These are phyloP conservation scores for Agrypnia vestita DNA, from an alignment of 1,140 invertebrate genomes.

Conservation along the genomic window DNA sequence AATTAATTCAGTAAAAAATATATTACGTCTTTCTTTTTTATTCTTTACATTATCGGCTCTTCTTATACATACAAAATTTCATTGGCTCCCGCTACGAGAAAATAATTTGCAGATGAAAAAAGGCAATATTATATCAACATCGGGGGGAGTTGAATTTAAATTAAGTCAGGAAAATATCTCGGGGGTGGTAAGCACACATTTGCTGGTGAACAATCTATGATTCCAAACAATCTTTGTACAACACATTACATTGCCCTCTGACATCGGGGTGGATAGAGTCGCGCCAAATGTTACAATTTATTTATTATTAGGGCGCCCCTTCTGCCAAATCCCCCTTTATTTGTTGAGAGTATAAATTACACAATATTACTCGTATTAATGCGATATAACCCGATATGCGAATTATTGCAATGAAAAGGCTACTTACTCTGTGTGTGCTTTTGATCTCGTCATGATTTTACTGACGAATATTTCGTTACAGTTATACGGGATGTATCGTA, in stretches of 20 bases:
- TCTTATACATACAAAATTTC: no score
- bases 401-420: conserved; percentile 26
- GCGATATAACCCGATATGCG: conserved; percentile 36
- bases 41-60: no score
- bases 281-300: conserved; percentile 46
- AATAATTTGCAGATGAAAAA: no score
- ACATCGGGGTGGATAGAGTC: conserved; percentile 1
- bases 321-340: conserved; percentile 21
- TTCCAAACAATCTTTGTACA: conserved; percentile 36
- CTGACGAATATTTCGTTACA: no score
- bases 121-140: neutral
- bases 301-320: conserved; percentile 40
- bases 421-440: neutral
- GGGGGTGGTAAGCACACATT: conserved; percentile 12
- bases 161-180: conserved; percentile 44
- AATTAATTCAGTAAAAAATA: no score
- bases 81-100: no score
- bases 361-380: conserved; percentile 49
- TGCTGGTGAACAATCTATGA: conserved; percentile 13
- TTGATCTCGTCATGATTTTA: no score
- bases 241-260: conserved; percentile 26
- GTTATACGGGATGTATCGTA: no score
- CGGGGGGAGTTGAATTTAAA: conserved; percentile 23
- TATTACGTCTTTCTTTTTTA: no score
- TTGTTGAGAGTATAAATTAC: conserved; percentile 39